Conservation (phyloP, 2,113 vertebrate species). For the Apteryx mantelli region DNA sequence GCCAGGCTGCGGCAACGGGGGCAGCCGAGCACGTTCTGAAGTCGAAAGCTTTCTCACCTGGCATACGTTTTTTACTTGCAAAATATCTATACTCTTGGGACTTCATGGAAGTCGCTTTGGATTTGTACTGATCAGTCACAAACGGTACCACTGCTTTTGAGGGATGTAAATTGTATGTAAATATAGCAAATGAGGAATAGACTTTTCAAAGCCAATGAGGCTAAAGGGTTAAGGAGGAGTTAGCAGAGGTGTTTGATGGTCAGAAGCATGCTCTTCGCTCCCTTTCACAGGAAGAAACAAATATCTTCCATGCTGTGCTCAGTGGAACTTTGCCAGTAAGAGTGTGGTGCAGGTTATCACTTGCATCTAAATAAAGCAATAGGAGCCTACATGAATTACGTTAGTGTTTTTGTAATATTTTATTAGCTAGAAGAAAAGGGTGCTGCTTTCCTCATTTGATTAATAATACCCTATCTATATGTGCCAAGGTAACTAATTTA, state of each 20-base stretch:
- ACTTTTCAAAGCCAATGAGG: not conserved
- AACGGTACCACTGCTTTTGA: not conserved
- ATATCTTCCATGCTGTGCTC: rapidly evolving
- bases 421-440: not conserved
- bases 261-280: not conserved
- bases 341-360: not conserved
- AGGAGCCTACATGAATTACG: not conserved
- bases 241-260: not conserved
- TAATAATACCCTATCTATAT: not conserved
- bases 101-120: not conserved
- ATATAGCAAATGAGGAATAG: not conserved
- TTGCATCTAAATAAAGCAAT: not conserved
- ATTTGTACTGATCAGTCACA: not conserved
- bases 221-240: not conserved
- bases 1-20: no score
- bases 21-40: not conserved
- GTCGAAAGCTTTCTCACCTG: not conserved
- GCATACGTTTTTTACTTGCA: not conserved
- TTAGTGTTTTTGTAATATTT: not conserved
- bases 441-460: not conserved
- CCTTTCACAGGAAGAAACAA: not conserved
- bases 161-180: not conserved
- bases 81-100: not conserved
- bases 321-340: not conserved
- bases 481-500: not conserved